These are phyloP conservation scores for Diaperis boleti DNA, from an alignment of 2,888 invertebrate species.

Conservation along the genomic window DNA sequence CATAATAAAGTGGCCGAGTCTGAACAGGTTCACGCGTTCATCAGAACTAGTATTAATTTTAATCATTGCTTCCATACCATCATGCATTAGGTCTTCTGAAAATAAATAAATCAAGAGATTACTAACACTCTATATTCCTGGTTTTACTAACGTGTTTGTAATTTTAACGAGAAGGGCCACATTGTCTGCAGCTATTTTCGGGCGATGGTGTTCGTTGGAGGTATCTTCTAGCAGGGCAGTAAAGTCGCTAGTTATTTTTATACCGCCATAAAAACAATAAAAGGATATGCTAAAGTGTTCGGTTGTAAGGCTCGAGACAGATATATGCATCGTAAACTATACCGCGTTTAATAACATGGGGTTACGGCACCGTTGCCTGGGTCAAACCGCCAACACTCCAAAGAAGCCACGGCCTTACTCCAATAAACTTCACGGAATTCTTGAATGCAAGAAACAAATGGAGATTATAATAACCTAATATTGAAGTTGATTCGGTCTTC, in stretches of 20 bases:
- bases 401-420: constrained; percentile 11
- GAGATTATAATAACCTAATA: background rate
- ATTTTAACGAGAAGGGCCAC: constrained; percentile 17
- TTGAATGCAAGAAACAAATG: background rate
- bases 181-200: constrained; percentile 26
- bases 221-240: constrained; percentile 30
- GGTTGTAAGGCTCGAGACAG: constrained; percentile 25
- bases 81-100: background rate
- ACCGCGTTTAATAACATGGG: constrained; percentile 34
- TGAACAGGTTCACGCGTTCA: constrained; percentile 40
- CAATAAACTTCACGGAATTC: constrained; percentile 10
- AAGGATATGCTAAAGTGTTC: constrained; percentile 36
- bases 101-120: constrained; percentile 14
- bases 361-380: constrained; percentile 28
- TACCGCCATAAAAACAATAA: constrained; percentile 37
- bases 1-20: constrained; percentile 41
- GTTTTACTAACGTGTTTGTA: constrained; percentile 5
- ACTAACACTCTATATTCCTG: constrained; percentile 10
- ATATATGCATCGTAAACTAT: constrained; percentile 37
- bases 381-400: constrained; percentile 21
- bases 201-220: constrained; percentile 27
- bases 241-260: constrained; percentile 38
- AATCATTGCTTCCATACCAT: constrained; percentile 21
- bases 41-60: constrained; percentile 25
- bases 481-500: background rate